Evolutionary conservation across 2,113 vertebrate genomes (phyloP).

Genomic region (Cephalopterus ornatus): DNA sequence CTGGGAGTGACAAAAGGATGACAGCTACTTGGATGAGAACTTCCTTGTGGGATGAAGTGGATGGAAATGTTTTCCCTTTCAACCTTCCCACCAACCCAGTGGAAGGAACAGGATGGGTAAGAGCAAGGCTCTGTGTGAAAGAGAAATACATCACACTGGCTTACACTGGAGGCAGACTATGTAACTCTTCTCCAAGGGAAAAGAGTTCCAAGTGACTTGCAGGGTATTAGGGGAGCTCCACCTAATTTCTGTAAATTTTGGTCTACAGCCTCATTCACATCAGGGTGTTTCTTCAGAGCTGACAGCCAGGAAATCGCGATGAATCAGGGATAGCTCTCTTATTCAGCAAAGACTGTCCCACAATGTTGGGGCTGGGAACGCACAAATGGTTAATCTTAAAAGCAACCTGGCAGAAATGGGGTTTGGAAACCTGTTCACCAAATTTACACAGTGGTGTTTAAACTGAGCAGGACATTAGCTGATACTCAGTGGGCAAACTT

Average conservation of each 20-base stretch:
- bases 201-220: neutral
- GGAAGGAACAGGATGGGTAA: neutral
- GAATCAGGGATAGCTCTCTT: neutral
- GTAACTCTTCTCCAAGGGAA: neutral
- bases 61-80: neutral
- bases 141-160: neutral
- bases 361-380: neutral
- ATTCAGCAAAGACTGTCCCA: neutral
- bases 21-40: neutral
- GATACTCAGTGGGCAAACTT: slow-evolving; percentile 14
- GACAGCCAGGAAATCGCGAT: neutral
- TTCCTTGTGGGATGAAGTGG: neutral
- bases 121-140: neutral
- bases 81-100: neutral
- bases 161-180: neutral
- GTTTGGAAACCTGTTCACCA: neutral
- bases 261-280: neutral
- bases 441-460: slow-evolving; percentile 1
- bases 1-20: neutral
- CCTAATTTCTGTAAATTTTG: neutral
- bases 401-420: neutral
- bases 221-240: fast-evolving
- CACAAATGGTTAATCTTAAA: slow-evolving; percentile 30
- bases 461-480: slow-evolving; percentile 19
- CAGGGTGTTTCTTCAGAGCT: neutral